Evolutionary conservation across 2,888 invertebrate species (phyloP).

Genomic region (Gari tellinella): DNA sequence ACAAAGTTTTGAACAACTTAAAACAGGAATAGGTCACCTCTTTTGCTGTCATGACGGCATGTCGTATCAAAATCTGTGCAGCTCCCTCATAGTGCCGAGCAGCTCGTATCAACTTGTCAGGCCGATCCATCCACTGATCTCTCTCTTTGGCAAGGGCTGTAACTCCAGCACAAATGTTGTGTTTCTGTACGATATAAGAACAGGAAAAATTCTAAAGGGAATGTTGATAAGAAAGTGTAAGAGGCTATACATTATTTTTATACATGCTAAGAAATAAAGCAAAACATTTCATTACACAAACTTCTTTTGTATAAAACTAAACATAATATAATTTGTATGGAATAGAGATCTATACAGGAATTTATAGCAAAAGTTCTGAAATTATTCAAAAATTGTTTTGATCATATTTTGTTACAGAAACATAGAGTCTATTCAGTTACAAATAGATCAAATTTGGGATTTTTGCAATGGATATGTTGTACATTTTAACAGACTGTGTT

Average conservation of each 20-base stretch:
- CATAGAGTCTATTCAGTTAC: too few species aligned
- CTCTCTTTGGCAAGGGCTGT: constrained; percentile 78
- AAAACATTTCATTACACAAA: too few species aligned
- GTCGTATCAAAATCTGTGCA: constrained; percentile 85
- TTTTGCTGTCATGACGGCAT: constrained; percentile 84
- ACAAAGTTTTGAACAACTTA: too few species aligned
- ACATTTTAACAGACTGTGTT: too few species aligned
- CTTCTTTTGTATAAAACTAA: too few species aligned
- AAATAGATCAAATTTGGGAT: too few species aligned
- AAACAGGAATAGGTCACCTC: constrained; percentile 76
- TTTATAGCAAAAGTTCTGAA: too few species aligned
- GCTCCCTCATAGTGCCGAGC: constrained; percentile 86
- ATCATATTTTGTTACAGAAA: too few species aligned
- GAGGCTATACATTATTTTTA: not conserved
- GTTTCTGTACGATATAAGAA: constrained; percentile 61
- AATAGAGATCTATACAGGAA: too few species aligned
- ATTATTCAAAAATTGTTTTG: too few species aligned
- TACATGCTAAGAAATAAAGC: not conserved
- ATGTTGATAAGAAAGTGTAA: not conserved
- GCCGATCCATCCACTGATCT: constrained; percentile 83
- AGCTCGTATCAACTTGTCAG: constrained; percentile 85
- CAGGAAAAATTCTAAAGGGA: not conserved
- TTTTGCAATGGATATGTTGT: too few species aligned
- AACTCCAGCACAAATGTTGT: constrained; percentile 79
- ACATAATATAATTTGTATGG: too few species aligned